Conservation (phyloP, 2,797 vertebrate genomes). For the Hydrophis major region DNA sequence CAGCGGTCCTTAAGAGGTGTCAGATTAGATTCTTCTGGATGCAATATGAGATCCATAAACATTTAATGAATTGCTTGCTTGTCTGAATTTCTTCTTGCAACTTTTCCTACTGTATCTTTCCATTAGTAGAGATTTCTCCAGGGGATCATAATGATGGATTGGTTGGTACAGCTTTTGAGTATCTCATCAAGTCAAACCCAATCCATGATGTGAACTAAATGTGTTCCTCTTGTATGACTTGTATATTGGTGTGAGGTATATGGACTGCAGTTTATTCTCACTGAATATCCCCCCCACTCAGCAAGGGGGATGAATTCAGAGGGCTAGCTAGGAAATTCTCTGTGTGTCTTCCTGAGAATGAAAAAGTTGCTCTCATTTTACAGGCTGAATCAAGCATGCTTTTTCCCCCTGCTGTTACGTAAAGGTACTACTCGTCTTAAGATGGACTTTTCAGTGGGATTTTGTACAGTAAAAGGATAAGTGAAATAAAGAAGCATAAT, state of each 20-base stretch:
- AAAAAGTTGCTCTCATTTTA: background rate
- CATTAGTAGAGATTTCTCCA: background rate
- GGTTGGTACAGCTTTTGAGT: conserved; percentile 11
- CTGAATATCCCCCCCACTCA: background rate
- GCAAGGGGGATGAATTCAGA: background rate
- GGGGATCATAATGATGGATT: background rate
- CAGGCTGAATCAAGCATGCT: background rate
- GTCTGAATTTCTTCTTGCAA: too few species aligned
- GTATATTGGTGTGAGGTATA: background rate
- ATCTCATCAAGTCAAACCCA: conserved; percentile 22
- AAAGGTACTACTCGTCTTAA: background rate
- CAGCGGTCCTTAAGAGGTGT: too few species aligned
- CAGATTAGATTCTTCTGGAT: background rate
- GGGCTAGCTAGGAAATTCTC: too few species aligned
- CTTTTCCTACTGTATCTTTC: too few species aligned
- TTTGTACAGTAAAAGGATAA: background rate
- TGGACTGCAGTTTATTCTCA: too few species aligned
- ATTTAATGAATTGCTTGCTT: background rate
- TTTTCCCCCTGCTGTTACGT: background rate
- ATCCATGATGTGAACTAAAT: conserved; percentile 22
- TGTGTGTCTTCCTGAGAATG: background rate
- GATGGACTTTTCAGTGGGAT: background rate
- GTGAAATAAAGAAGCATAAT: background rate
- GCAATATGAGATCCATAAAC: background rate
- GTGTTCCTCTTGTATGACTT: background rate